A percentile compares a stretch with the other conserved stretches of the same genome.
phyloP scores from a whole-genome alignment of 92 coral and sea anemone species.

The Siderastrea siderea region DNA sequence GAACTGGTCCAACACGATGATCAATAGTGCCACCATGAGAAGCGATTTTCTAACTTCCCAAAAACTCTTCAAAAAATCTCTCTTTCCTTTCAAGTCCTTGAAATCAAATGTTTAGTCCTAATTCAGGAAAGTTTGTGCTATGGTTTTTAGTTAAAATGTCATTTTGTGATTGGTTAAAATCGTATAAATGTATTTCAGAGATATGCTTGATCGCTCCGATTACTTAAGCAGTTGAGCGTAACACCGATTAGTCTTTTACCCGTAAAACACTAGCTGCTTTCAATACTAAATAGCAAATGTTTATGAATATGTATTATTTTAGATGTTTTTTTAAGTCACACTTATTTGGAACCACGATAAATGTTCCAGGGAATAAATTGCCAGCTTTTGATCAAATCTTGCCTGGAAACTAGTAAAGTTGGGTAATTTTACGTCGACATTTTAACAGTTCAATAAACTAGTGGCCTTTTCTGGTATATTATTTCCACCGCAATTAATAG shows the following conservation, averaged over 20 bases:
- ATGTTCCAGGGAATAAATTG: slow-evolving; percentile 14
- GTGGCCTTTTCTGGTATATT: too few relatives aligned
- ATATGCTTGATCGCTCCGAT: slow-evolving; percentile 47
- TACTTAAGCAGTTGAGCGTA: slow-evolving; percentile 24
- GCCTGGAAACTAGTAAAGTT: too few relatives aligned
- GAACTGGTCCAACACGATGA: slow-evolving; percentile 29
- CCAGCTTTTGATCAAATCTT: neutral
- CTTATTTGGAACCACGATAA: slow-evolving; percentile 10
- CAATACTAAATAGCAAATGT: slow-evolving; percentile 23
- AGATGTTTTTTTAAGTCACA: neutral
- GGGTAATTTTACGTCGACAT: too few relatives aligned
- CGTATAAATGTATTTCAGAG: neutral
- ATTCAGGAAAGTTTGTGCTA: neutral
- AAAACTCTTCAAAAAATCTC: neutral
- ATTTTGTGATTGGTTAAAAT: neutral
- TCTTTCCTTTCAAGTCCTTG: too few relatives aligned
- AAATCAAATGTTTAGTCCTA: neutral
- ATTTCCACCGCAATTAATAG: too few relatives aligned
- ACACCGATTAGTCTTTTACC: slow-evolving; percentile 30
- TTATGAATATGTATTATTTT: slow-evolving; percentile 27
- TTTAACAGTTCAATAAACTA: too few relatives aligned
- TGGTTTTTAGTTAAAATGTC: neutral
- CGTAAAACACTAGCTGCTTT: slow-evolving; percentile 38
- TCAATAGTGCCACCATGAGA: slow-evolving; percentile 40
- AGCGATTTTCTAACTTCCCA: slow-evolving; percentile 12